Conservation (phyloP, 2,888 invertebrate species). For the Corbicula japonica region DNA sequence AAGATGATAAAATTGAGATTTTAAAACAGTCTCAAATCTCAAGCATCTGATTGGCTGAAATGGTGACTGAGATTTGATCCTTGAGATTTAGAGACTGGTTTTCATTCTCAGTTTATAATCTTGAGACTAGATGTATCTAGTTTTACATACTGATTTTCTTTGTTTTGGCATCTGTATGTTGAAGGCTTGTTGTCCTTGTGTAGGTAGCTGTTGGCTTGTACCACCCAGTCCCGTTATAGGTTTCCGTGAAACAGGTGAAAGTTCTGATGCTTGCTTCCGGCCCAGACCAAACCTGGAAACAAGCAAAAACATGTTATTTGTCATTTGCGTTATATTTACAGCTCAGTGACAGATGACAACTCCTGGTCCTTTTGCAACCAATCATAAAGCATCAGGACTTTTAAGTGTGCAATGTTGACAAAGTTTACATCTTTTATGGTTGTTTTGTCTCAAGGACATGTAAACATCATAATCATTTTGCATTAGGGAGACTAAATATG, state of each 20-base stretch:
- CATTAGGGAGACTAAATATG: too few relatives aligned
- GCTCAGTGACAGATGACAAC: not conserved
- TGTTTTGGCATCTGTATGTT: conserved; percentile 56
- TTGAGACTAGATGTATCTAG: not conserved
- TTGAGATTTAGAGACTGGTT: too few relatives aligned
- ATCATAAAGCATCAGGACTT: not conserved
- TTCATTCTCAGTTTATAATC: too few relatives aligned
- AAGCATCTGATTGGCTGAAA: too few relatives aligned
- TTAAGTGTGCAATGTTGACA: not conserved
- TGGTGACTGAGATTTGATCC: too few relatives aligned
- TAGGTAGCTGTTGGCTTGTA: conserved; percentile 38
- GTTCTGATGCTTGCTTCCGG: conserved; percentile 67
- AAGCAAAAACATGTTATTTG: not conserved
- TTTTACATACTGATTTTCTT: conserved; percentile 52
- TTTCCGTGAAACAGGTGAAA: conserved; percentile 75
- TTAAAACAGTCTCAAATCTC: too few relatives aligned
- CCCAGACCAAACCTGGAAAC: conserved; percentile 70
- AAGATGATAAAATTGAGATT: too few relatives aligned
- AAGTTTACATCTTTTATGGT: not conserved
- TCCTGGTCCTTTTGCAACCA: not conserved
- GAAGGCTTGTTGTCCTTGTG: conserved; percentile 60
- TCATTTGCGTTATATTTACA: not conserved
- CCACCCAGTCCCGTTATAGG: conserved; percentile 55
- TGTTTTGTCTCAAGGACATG: not conserved
- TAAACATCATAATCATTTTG: not conserved